Percentiles rank a stretch among this genome's conserved stretches.
Conservation (phyloP, 2,888 invertebrate genomes). For the Stegana nigrithorax region DNA sequence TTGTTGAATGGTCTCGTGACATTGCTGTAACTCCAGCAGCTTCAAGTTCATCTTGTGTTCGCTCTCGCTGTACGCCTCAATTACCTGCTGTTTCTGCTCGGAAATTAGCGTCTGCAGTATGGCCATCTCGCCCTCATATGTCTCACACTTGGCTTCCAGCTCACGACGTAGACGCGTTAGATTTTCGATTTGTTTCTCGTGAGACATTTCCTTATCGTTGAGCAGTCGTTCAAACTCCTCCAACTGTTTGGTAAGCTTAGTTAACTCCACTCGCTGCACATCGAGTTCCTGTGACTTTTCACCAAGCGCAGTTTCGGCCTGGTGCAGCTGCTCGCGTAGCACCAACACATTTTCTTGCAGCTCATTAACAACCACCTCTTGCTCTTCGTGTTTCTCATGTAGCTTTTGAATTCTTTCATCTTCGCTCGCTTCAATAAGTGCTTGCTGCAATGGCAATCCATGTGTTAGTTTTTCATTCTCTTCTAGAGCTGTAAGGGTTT, state of each 20-base stretch:
- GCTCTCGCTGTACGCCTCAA: constrained; percentile 63
- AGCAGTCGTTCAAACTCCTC: constrained; percentile 54
- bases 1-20: constrained; percentile 64
- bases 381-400: background rate
- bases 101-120: constrained; percentile 63
- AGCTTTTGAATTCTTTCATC: background rate
- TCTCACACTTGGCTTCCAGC: constrained; percentile 52
- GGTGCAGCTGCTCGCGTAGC: background rate
- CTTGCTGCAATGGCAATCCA: background rate
- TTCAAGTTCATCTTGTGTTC: constrained; percentile 58
- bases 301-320: constrained; percentile 66
- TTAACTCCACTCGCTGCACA: constrained; percentile 67
- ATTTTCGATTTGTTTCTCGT: constrained; percentile 60
- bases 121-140: constrained; percentile 61
- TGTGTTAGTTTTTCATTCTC: constrained; percentile 24
- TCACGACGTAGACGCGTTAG: constrained; percentile 55
- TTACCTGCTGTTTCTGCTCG: constrained; percentile 68
- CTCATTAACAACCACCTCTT: no score
- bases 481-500: constrained; percentile 45
- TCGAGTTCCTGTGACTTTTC: constrained; percentile 70
- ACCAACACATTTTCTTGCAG: background rate
- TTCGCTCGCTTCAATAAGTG: background rate
- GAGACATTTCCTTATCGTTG: constrained; percentile 54
- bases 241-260: constrained; percentile 43
- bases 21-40: constrained; percentile 53